Conservation (phyloP, 2,888 invertebrate species). For the Parnassius orleans region DNA sequence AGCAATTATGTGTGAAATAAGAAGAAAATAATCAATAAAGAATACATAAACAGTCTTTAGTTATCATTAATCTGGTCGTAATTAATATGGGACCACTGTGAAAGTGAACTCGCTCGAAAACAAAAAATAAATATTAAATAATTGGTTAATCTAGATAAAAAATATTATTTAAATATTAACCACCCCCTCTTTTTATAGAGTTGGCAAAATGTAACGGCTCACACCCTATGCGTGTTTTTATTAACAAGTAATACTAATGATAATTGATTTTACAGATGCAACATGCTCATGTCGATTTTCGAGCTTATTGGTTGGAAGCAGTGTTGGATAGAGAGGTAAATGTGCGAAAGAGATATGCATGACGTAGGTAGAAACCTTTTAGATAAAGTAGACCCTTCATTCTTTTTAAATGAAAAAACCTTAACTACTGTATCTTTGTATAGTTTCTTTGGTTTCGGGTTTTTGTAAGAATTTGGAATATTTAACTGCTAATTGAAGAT, state of each 20-base stretch:
- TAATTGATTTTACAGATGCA: slow-evolving; percentile 78
- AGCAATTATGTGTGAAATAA: no score
- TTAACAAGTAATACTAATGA: slow-evolving; percentile 41
- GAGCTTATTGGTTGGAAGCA: slow-evolving; percentile 81
- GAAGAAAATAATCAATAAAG: no score
- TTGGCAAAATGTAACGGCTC: neutral
- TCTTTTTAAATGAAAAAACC: neutral
- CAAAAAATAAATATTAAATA: no score
- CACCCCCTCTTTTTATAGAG: no score
- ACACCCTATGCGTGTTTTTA: slow-evolving; percentile 3
- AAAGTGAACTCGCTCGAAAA: no score
- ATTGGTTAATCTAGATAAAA: no score
- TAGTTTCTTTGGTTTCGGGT: slow-evolving; percentile 21
- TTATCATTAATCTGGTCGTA: no score
- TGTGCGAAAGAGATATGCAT: slow-evolving; percentile 77
- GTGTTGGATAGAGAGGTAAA: slow-evolving; percentile 83
- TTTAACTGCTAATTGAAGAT: neutral
- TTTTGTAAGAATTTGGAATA: slow-evolving; percentile 1
- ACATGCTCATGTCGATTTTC: slow-evolving; percentile 81
- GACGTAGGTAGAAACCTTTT: slow-evolving; percentile 31
- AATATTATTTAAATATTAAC: no score
- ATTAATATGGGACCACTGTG: no score
- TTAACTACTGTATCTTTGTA: slow-evolving; percentile 6
- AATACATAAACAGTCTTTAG: no score
- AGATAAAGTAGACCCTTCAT: slow-evolving; percentile 6